Percentiles rank a stretch among this genome's conserved stretches.
Evolutionary conservation across 2,113 vertebrate species (phyloP).

Genomic region (Hemibagrus wyckioides): DNA sequence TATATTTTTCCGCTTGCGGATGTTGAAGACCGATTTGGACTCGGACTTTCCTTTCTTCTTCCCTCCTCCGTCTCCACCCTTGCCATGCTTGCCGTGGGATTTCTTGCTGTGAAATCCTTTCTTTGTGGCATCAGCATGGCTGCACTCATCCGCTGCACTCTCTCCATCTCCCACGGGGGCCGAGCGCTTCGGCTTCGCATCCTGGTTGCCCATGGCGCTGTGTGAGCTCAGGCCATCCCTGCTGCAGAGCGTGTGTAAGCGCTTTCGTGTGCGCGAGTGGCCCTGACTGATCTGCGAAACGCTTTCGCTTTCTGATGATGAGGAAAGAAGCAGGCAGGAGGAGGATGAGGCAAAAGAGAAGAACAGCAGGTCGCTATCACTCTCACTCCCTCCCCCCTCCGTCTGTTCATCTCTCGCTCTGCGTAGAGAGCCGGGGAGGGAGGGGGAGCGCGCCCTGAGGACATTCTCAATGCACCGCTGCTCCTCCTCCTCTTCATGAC

Average conservation of each 20-base stretch:
- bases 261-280: slow-evolving; percentile 42
- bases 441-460: slow-evolving; percentile 59
- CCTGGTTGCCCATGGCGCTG: slow-evolving; percentile 92
- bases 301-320: slow-evolving; percentile 61
- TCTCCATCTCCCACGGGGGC: slow-evolving; percentile 74
- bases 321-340: slow-evolving; percentile 62
- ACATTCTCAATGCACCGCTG: slow-evolving; percentile 49
- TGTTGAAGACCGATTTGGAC: slow-evolving; percentile 87
- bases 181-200: slow-evolving; percentile 87
- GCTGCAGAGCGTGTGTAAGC: background rate
- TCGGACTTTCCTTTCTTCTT: slow-evolving; percentile 89
- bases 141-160: slow-evolving; percentile 77
- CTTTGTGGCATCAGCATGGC: slow-evolving; percentile 80
- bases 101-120: slow-evolving; percentile 83
- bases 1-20: slow-evolving; percentile 88
- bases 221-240: slow-evolving; percentile 78
- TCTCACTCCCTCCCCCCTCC: slow-evolving; percentile 40
- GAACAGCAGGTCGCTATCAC: slow-evolving; percentile 56
- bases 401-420: slow-evolving; percentile 74
- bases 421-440: slow-evolving; percentile 79
- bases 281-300: slow-evolving; percentile 50
- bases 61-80: slow-evolving; percentile 73
- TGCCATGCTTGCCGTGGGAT: slow-evolving; percentile 78
- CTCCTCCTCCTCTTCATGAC: slow-evolving; percentile 59
- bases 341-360: slow-evolving; percentile 71